Conservation (phyloP, 2,113 vertebrate genomes). For the Salvelinus alpinus region DNA sequence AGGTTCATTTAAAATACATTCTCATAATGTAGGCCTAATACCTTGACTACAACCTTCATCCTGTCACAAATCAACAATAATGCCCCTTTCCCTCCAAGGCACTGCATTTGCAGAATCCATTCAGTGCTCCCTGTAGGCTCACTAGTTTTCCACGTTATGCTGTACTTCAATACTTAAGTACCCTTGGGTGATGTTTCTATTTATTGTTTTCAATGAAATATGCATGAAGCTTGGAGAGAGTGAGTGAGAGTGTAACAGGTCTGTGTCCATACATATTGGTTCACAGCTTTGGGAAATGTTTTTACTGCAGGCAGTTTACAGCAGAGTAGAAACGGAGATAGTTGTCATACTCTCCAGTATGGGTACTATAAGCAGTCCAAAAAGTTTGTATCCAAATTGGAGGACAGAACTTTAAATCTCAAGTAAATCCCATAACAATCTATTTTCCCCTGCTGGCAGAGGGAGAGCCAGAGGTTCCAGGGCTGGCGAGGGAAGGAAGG, state of each 20-base stretch:
- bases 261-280: constrained; percentile 21
- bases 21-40: too few relatives aligned
- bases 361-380: constrained; percentile 22
- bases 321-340: constrained; percentile 35
- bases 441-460: constrained; percentile 52
- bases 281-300: constrained; percentile 30
- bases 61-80: neutral
- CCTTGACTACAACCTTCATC: too few relatives aligned
- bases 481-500: constrained; percentile 33
- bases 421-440: constrained; percentile 62
- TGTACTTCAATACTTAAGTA: constrained; percentile 9
- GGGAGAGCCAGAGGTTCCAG: constrained; percentile 52
- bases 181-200: constrained; percentile 24
- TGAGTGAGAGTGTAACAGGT: constrained; percentile 22
- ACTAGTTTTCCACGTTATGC: neutral
- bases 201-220: constrained; percentile 49
- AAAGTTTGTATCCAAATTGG: constrained; percentile 31
- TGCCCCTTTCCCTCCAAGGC: neutral
- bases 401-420: constrained; percentile 43
- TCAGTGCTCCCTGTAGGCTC: neutral
- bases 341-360: too few relatives aligned
- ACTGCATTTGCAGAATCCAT: neutral
- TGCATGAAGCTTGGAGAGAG: constrained; percentile 32
- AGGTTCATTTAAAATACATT: too few relatives aligned
- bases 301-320: constrained; percentile 9